Base-by-base conservation (phyloP, 2,797 vertebrate genomes). In the Sebastes trivittatus region DNA sequence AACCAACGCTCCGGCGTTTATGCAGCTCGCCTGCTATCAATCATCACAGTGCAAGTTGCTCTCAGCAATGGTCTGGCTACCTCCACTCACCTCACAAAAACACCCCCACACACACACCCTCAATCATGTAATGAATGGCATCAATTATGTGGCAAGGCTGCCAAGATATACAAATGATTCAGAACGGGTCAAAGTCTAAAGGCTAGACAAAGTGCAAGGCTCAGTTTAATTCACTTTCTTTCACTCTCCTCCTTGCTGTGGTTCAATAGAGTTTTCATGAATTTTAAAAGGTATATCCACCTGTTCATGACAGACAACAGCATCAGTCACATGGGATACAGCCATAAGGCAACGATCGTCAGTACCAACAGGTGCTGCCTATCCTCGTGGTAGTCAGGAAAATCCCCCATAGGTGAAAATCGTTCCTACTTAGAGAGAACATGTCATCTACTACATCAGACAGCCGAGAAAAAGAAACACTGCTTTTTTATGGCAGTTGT, bases 111-210 rank as follows among this genome's bases (percentile, higher is more conserved):
- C 11, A 46, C 65, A 1, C n/a, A 64, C 65, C 62, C 63, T 84
- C 89, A 92, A 93, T 94, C 90, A 88, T 80, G 80, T 92, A 95
- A 94, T 92, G 93, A 93, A 93, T 87, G 81, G 83, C 87, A 90
- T 94, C 89, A 93, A 89, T 93, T 92, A 90, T 82, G 61, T 66
- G 68, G 77, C 84, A 14, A 38, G 67, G 75, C 84, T 93, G 88
- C 91, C 92, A 89, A 82, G 79, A 80, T 81, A 83, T 81, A 92
- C 87, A 90, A 87, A 92, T 93, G 83, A 91, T 84, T 85, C 77
- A 75, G 56, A 87, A 38, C 27, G 78, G 84, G 85, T 88, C 86
- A 79, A 72, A 86, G 83, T 92, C 86, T 83, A 72, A 91, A 78
- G 81, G 83, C 85, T 25, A 73, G 74, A 62, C 38, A 66, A 42